phyloP scores from a whole-genome alignment of 2,113 vertebrate species.

The human region DNA sequence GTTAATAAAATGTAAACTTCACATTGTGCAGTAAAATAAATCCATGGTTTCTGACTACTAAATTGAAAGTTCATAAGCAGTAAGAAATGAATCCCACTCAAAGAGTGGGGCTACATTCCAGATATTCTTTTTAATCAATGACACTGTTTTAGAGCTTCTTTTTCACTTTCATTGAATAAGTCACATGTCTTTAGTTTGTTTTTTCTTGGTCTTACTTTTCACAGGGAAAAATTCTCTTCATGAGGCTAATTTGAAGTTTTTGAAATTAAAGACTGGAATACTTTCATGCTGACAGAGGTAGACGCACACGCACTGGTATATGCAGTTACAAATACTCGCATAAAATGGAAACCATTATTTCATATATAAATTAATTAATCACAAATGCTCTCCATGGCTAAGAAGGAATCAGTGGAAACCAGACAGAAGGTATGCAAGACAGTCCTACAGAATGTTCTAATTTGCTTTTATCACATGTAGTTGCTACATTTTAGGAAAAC shows the following conservation, averaged over 20 bases:
- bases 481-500: background rate
- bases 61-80: background rate
- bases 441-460: background rate
- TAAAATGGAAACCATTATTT: background rate
- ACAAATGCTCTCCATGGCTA: background rate
- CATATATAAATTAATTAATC: background rate
- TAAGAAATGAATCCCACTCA: background rate
- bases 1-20: constrained; percentile 58
- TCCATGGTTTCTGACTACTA: background rate
- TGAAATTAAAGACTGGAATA: background rate
- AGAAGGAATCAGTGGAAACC: background rate
- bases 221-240: background rate
- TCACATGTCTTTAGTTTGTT: background rate
- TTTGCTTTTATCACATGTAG: background rate
- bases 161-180: background rate
- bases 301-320: background rate
- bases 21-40: constrained; percentile 53
- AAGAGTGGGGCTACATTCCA: background rate
- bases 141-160: background rate
- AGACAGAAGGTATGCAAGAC: background rate
- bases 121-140: background rate
- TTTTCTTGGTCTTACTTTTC: background rate
- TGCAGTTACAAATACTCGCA: background rate
- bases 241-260: background rate
- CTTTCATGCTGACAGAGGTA: background rate